phyloP scores from a whole-genome alignment of 2,113 vertebrate species.

The Bombycilla garrulus region DNA sequence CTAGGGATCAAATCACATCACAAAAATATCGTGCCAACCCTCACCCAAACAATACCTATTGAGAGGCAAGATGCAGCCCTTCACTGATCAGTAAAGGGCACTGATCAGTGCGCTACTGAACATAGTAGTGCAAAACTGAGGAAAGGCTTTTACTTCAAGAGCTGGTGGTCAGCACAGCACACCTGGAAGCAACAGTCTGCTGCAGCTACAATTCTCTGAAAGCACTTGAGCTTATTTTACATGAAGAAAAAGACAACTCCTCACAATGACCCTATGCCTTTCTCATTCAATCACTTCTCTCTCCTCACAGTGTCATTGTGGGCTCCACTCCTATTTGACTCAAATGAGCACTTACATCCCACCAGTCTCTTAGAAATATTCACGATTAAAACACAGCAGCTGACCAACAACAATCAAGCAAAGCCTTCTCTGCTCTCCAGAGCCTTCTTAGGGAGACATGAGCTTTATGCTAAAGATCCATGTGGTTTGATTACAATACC shows the following conservation, averaged over 20 bases:
- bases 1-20: neutral
- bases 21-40: neutral
- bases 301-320: neutral
- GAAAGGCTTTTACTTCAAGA: neutral
- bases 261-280: neutral
- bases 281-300: neutral
- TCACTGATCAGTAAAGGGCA: neutral
- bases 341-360: neutral
- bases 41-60: constrained; percentile 9
- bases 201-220: neutral
- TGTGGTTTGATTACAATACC: neutral
- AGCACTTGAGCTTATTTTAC: neutral
- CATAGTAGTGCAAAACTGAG: neutral
- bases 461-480: neutral
- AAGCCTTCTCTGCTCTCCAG: neutral
- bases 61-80: neutral
- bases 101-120: neutral
- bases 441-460: neutral
- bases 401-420: neutral
- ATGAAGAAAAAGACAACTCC: neutral
- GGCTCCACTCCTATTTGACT: neutral
- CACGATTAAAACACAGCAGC: neutral
- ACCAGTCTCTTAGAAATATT: neutral
- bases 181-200: neutral
- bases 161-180: neutral